Evolutionary conservation across 2,888 invertebrate species (phyloP).

Genomic region (Eudasyphora cyanicolor): DNA sequence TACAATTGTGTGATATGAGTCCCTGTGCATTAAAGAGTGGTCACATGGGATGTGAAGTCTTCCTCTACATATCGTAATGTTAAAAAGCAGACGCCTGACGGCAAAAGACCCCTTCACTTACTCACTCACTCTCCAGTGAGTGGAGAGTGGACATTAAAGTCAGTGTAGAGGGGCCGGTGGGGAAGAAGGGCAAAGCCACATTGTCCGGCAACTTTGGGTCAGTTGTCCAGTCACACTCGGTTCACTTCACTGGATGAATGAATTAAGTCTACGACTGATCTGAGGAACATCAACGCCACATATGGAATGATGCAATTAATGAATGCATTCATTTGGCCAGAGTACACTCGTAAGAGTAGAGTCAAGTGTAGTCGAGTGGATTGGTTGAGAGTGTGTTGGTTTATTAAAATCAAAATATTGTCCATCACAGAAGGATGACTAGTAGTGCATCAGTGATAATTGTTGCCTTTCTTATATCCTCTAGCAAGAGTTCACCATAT

Average conservation of each 20-base stretch:
- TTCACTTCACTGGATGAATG: constrained; percentile 31
- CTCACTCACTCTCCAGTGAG: neutral
- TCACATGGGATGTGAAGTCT: too few species aligned
- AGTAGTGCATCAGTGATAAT: too few species aligned
- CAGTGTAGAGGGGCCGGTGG: too few species aligned
- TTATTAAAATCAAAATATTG: neutral
- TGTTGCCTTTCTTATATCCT: too few species aligned
- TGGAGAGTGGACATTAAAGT: constrained; percentile 2
- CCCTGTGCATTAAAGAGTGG: neutral
- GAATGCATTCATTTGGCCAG: neutral
- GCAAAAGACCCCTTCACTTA: too few species aligned
- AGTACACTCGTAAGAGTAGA: too few species aligned
- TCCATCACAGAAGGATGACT: too few species aligned
- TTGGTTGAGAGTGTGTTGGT: neutral
- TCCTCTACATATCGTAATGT: too few species aligned
- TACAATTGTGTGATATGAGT: neutral
- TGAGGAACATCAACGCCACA: constrained; percentile 6
- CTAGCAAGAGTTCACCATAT: too few species aligned
- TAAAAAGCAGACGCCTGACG: too few species aligned
- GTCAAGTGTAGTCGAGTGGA: too few species aligned
- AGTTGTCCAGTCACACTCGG: neutral
- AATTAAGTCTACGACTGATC: constrained; percentile 17
- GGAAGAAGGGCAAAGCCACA: constrained; percentile 11
- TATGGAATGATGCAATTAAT: neutral
- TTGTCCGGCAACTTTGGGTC: neutral